Conservation (phyloP, 2,113 vertebrate genomes). For the Petrocephalus zakoni region DNA sequence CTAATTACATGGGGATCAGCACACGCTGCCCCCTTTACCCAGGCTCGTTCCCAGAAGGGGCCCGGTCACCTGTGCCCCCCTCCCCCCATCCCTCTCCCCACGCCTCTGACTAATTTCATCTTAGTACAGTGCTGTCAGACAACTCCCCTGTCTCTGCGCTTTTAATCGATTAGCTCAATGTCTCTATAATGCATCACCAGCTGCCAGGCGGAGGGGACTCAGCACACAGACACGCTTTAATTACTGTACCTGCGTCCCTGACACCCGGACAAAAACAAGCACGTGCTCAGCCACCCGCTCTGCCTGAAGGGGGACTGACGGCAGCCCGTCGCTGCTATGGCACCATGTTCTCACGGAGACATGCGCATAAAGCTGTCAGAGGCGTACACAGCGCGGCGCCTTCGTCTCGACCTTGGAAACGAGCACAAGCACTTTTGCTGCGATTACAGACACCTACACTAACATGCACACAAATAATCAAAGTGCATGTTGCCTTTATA, state of each 20-base stretch:
- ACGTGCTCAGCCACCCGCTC: conserved; percentile 51
- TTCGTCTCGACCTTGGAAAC: conserved; percentile 19
- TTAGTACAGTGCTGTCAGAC: conserved; percentile 87
- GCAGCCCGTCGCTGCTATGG: neutral
- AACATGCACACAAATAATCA: neutral
- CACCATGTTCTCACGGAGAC: neutral
- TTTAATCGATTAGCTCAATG: conserved; percentile 95
- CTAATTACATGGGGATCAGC: conserved; percentile 83
- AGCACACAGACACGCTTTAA: conserved; percentile 79
- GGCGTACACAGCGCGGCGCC: neutral
- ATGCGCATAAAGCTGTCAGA: neutral
- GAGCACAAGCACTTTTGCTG: neutral
- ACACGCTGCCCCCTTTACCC: conserved; percentile 69
- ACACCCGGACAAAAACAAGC: conserved; percentile 62
- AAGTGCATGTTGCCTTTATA: neutral
- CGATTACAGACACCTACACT: neutral
- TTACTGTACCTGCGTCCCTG: conserved; percentile 78
- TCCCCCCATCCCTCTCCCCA: neutral
- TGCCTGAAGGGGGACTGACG: neutral
- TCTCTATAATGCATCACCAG: conserved; percentile 91
- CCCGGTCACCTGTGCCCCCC: conserved; percentile 77
- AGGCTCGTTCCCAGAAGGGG: conserved; percentile 69
- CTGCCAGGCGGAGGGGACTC: conserved; percentile 77
- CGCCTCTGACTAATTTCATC: conserved; percentile 92
- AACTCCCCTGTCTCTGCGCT: conserved; percentile 85